A percentile compares a stretch with the other conserved stretches of the same genome.
These are phyloP conservation scores for Drosophila kokeensis DNA, from an alignment of 2,888 invertebrate species.

Conservation along the genomic window DNA sequence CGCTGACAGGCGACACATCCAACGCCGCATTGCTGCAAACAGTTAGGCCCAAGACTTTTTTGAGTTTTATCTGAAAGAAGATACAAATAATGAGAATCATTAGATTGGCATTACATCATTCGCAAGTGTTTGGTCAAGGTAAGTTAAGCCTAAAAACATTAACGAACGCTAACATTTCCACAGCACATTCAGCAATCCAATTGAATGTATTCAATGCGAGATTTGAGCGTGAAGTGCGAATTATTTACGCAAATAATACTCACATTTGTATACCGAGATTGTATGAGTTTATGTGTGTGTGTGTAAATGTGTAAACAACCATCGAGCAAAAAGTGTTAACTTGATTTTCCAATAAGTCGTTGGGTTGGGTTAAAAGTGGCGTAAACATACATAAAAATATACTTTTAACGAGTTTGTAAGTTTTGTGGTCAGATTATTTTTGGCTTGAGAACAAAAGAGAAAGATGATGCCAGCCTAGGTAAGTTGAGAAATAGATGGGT, in stretches of 20 bases:
- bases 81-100: slow-evolving; percentile 61
- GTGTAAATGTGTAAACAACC: slow-evolving; percentile 30
- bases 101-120: slow-evolving; percentile 63
- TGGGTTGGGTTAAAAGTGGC: slow-evolving; percentile 8
- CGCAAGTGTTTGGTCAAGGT: slow-evolving; percentile 48
- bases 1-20: slow-evolving; percentile 94
- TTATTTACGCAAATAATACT: slow-evolving; percentile 66
- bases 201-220: slow-evolving; percentile 32
- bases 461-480: neutral
- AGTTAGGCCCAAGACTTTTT: slow-evolving; percentile 97
- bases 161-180: slow-evolving; percentile 44
- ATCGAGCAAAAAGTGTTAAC: slow-evolving; percentile 44
- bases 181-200: slow-evolving; percentile 20
- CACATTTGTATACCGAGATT: slow-evolving; percentile 44
- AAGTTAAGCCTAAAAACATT: slow-evolving; percentile 29
- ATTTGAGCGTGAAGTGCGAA: slow-evolving; percentile 50
- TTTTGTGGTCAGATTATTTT: neutral
- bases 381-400: slow-evolving; percentile 20
- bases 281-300: slow-evolving; percentile 21
- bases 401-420: slow-evolving; percentile 1
- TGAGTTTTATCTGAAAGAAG: slow-evolving; percentile 93
- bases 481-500: too few relatives aligned
- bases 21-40: slow-evolving; percentile 96
- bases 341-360: slow-evolving; percentile 40
- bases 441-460: slow-evolving; percentile 7